Evolutionary conservation across 2,113 vertebrate genomes (phyloP).

Genomic region (Brevimyrus niger): DNA sequence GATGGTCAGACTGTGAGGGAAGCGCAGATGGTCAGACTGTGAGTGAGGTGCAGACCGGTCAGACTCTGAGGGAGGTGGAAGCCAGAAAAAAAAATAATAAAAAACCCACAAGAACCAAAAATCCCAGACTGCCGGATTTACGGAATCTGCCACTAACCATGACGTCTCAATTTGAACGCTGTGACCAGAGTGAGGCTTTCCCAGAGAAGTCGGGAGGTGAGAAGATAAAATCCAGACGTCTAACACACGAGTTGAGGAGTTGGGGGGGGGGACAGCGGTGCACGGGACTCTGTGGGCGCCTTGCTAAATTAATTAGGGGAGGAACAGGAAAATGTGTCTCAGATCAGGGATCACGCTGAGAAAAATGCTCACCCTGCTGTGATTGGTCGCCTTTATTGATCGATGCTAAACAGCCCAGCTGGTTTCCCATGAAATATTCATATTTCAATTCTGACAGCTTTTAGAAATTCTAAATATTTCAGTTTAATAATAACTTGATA

Average conservation of each 20-base stretch:
- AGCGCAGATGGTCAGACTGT: no score
- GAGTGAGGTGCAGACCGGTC: no score
- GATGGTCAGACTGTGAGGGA: no score
- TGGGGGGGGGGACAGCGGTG: neutral
- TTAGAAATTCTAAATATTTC: slow-evolving; percentile 41
- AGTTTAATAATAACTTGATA: slow-evolving; percentile 31
- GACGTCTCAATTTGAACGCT: slow-evolving; percentile 11
- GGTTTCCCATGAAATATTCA: slow-evolving; percentile 47
- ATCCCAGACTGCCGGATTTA: neutral
- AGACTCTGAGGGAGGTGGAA: no score
- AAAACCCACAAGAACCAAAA: neutral
- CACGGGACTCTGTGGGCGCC: neutral
- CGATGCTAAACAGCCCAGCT: slow-evolving; percentile 43
- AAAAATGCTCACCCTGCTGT: slow-evolving; percentile 32
- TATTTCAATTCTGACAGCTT: slow-evolving; percentile 46
- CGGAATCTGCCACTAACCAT: neutral
- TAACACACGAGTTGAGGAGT: neutral
- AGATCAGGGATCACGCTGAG: slow-evolving; percentile 26
- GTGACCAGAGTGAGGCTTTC: neutral
- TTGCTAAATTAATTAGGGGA: slow-evolving; percentile 29
- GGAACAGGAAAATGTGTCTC: slow-evolving; percentile 22
- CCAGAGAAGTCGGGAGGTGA: neutral
- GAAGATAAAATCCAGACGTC: neutral
- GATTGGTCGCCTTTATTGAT: slow-evolving; percentile 43
- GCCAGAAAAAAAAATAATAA: neutral